Conservation (phyloP, 2,113 vertebrate genomes). For the Piliocolobus tephrosceles region DNA sequence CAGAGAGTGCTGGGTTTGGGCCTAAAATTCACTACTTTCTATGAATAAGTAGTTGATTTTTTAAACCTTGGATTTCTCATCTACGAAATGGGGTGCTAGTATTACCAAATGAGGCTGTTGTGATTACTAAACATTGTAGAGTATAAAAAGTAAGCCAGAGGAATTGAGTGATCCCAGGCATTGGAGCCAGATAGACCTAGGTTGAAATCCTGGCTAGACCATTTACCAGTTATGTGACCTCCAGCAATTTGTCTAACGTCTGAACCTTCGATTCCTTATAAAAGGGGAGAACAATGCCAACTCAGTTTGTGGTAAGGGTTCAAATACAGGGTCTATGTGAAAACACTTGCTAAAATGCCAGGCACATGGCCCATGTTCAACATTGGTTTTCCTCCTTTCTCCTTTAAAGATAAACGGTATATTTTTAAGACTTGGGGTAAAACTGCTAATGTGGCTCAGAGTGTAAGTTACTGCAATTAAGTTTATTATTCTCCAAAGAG, state of each 20-base stretch:
- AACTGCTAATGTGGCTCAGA: not conserved
- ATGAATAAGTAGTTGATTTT: not conserved
- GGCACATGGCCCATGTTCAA: not conserved
- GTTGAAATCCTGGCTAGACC: constrained; percentile 13
- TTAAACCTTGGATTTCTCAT: not conserved
- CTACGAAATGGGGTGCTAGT: not conserved
- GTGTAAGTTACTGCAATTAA: not conserved
- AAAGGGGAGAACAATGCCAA: not conserved
- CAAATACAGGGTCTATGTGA: not conserved
- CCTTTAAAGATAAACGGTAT: not conserved
- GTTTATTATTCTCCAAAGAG: not conserved
- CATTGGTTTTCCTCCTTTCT: not conserved
- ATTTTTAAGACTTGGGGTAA: not conserved
- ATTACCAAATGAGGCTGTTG: not conserved
- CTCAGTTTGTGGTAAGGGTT: constrained; percentile 14
- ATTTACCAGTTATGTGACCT: not conserved
- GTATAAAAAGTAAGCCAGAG: not conserved
- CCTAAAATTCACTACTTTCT: constrained; percentile 8
- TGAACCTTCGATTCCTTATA: not conserved
- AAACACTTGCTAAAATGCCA: constrained; percentile 33
- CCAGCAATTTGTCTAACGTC: not conserved
- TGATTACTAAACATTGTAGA: constrained; percentile 22
- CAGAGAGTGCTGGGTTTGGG: not conserved
- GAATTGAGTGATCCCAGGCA: not conserved
- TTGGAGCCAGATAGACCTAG: not conserved